Base-by-base conservation (phyloP, 2,113 vertebrate genomes). In the Zeus faber region DNA sequence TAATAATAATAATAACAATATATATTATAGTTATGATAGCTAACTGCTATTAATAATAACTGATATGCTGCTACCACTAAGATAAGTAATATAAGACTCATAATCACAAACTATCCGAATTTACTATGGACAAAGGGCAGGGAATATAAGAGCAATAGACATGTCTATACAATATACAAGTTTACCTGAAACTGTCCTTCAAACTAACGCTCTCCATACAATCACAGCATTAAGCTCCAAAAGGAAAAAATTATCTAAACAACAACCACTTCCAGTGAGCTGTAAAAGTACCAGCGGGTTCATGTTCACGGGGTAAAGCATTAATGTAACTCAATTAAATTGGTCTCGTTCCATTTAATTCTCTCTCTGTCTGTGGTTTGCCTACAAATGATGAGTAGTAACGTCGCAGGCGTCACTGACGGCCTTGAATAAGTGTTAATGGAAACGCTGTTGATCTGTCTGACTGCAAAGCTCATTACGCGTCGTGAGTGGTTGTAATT, bases 281-380 rank as follows among this genome's bases (percentile, higher is more conserved):
- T 73, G 69, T 55, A 58, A 20, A 59, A 82, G 71, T 70, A 62
- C 65, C 45, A 24, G 1, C 16, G 68, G 72, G 68, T 77, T 60
- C 50, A 54, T 27, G 70, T 68, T 59, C 79, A 75, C 75, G 68
- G 63, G 65, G 27, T 74, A 58, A 77, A 73, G 73, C 80, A 76
- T 75, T 76, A 77, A 83, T 80, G 70, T 62, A 72, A 65, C 58
- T 74, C 78, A 70, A 72, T 79, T 78, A 78, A 46, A 76, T 72
- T 53, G 0, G 76, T 67, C 74, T 73, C 77, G 60, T 64, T 69
- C 64, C 65, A 77, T 82, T 78, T 81, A 67, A 77, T 67, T 57
- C 50, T 58, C 69, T 58, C 73, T 62, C 49, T 55, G 23, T 63
- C 71, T 54, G 67, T 35, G 54, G 54, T 76, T 81, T 65, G 66